Percentiles rank a stretch among this genome's conserved stretches.
phyloP scores from a whole-genome alignment of 92 coral and sea anemone species.

The Porites rus region DNA sequence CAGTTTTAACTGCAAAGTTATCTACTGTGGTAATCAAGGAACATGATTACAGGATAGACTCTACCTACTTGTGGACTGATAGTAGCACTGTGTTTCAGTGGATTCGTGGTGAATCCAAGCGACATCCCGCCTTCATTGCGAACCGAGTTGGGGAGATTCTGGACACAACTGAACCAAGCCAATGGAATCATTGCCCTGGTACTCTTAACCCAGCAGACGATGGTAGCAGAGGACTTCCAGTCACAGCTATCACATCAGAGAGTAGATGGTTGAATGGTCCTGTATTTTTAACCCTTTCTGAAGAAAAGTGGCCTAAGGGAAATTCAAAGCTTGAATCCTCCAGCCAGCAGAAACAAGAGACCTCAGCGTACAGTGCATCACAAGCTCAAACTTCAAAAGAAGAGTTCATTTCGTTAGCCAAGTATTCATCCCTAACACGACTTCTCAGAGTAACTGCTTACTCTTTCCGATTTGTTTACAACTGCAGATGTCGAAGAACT shows the following conservation, averaged over 20 bases:
- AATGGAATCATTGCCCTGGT: constrained; percentile 44
- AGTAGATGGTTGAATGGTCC: constrained; percentile 72
- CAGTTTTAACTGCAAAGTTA: constrained; percentile 43
- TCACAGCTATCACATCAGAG: constrained; percentile 13
- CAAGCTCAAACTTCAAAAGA: no score
- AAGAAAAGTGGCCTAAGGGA: constrained; percentile 30
- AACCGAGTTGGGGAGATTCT: constrained; percentile 34
- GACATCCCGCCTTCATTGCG: constrained; percentile 38
- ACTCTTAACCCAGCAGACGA: constrained; percentile 49
- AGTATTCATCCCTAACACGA: no score
- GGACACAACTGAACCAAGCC: constrained; percentile 22
- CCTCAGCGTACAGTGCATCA: no score
- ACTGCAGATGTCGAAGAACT: no score
- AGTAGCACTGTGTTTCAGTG: constrained; percentile 59
- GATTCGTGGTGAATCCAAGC: constrained; percentile 41
- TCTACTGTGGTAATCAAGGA: constrained; percentile 37
- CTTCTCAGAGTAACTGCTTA: no score
- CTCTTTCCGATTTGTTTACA: no score
- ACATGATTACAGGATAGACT: constrained; percentile 45
- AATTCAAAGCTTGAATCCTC: no score
- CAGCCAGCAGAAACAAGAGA: no score
- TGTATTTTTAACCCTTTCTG: constrained; percentile 34
- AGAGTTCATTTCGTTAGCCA: no score
- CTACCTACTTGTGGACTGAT: constrained; percentile 52
- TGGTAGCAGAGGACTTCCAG: constrained; percentile 52